These are phyloP conservation scores for Formica exsecta DNA, from an alignment of 1,140 invertebrate species.

Conservation along the genomic window DNA sequence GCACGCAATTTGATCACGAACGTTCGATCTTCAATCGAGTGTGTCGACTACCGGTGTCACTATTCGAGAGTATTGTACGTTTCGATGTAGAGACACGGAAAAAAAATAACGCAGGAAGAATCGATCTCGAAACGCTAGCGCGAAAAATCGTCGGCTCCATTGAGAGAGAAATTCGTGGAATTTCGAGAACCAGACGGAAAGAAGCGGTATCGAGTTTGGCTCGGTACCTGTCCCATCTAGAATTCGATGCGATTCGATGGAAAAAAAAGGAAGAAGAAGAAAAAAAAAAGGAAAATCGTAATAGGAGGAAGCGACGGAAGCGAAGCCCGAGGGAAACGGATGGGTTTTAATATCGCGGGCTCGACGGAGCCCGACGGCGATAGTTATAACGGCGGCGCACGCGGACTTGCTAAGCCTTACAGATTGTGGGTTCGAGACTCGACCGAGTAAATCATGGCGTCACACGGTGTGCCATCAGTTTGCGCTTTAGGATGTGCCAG, in stretches of 20 bases:
- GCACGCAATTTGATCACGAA: background rate
- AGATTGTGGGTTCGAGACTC: slow-evolving; percentile 83
- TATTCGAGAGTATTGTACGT: background rate
- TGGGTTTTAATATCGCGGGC: slow-evolving; percentile 83
- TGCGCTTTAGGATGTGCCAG: slow-evolving; percentile 75
- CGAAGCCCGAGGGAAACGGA: slow-evolving; percentile 79
- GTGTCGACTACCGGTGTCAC: slow-evolving; percentile 1
- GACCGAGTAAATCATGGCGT: slow-evolving; percentile 83
- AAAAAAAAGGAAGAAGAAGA: background rate
- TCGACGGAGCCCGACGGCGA: slow-evolving; percentile 63
- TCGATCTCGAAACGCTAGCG: background rate
- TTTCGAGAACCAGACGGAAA: slow-evolving; percentile 36
- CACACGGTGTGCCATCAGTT: slow-evolving; percentile 73
- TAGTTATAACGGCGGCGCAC: slow-evolving; percentile 70
- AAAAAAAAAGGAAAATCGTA: slow-evolving; percentile 65
- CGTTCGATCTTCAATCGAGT: slow-evolving; percentile 5
- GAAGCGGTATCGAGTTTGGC: slow-evolving; percentile 27
- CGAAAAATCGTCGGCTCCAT: slow-evolving; percentile 7
- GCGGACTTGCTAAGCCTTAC: slow-evolving; percentile 81
- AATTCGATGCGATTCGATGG: slow-evolving; percentile 47
- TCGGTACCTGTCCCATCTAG: slow-evolving; percentile 42
- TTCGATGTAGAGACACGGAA: background rate
- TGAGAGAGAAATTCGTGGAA: slow-evolving; percentile 9
- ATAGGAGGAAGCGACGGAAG: slow-evolving; percentile 61
- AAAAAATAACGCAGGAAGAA: slow-evolving; percentile 6